Conservation (phyloP, 2,113 vertebrate species). For the Pygoscelis antarcticus region DNA sequence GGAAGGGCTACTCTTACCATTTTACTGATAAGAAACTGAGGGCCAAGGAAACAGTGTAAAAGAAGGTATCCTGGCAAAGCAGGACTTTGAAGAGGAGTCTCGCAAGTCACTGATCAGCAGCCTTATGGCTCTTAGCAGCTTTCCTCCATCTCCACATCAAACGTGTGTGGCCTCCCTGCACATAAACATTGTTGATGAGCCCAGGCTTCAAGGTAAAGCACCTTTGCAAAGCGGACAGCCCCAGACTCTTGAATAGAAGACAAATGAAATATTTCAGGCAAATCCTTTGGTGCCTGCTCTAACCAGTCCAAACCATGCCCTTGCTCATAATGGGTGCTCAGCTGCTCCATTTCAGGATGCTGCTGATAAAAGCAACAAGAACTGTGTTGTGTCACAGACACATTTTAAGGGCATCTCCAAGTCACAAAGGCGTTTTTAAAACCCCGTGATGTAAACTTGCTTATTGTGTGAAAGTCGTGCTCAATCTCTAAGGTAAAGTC, state of each 20-base stretch:
- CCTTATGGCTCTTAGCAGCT: not conserved
- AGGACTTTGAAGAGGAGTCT: not conserved
- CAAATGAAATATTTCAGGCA: not conserved
- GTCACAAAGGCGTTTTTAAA: constrained; percentile 9
- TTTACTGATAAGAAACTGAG: not conserved
- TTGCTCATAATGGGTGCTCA: not conserved
- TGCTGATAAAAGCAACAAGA: not conserved
- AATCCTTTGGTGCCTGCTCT: not conserved
- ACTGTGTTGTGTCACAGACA: not conserved
- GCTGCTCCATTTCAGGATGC: not conserved
- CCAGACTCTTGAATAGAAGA: not conserved
- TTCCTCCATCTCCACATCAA: not conserved
- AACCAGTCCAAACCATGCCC: not conserved
- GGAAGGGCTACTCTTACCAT: not conserved
- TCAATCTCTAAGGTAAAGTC: not conserved
- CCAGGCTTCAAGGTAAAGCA: not conserved
- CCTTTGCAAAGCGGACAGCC: not conserved
- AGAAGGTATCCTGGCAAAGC: not conserved
- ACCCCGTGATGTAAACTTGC: accelerated
- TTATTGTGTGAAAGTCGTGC: not conserved
- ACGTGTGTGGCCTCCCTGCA: not conserved
- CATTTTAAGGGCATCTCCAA: not conserved
- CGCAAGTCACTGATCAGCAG: not conserved
- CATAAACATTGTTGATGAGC: not conserved
- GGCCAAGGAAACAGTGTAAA: not conserved